A percentile compares a stretch with the other conserved stretches of the same genome.
Conservation (phyloP, 2,113 vertebrate species). For the Notothenia rossii region DNA sequence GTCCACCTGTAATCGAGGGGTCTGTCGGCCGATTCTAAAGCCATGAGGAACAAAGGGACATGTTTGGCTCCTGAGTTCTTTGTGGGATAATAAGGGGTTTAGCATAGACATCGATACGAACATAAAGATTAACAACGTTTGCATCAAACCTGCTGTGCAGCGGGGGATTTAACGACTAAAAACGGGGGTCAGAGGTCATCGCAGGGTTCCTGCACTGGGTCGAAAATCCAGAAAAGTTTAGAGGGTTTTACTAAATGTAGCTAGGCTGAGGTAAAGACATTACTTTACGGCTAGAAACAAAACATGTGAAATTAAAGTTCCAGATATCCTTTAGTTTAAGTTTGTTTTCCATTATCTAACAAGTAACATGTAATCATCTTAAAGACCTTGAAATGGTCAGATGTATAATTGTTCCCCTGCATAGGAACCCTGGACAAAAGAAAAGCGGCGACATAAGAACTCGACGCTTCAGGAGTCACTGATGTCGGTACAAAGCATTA, state of each 20-base stretch:
- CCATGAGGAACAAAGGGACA: constrained; percentile 66
- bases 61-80: constrained; percentile 90
- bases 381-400: not conserved
- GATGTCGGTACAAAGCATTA: constrained; percentile 51
- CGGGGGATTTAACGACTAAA: not conserved
- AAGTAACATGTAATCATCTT: not conserved
- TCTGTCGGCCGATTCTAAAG: constrained; percentile 6
- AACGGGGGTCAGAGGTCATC: not conserved
- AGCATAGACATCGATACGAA: constrained; percentile 74
- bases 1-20: not conserved
- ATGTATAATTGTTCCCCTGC: not conserved
- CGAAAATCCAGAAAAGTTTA: not conserved
- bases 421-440: constrained; percentile 31
- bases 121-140: constrained; percentile 65
- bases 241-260: not conserved
- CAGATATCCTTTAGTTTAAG: not conserved
- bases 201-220: constrained; percentile 27
- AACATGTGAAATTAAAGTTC: not conserved
- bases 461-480: constrained; percentile 18
- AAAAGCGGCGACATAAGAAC: not conserved
- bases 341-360: not conserved
- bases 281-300: not conserved
- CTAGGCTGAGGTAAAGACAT: fast-evolving
- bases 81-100: constrained; percentile 86
- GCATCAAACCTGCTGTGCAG: constrained; percentile 72